phyloP scores from a whole-genome alignment of 2,888 invertebrate species.

The Acholoe squamosa region DNA sequence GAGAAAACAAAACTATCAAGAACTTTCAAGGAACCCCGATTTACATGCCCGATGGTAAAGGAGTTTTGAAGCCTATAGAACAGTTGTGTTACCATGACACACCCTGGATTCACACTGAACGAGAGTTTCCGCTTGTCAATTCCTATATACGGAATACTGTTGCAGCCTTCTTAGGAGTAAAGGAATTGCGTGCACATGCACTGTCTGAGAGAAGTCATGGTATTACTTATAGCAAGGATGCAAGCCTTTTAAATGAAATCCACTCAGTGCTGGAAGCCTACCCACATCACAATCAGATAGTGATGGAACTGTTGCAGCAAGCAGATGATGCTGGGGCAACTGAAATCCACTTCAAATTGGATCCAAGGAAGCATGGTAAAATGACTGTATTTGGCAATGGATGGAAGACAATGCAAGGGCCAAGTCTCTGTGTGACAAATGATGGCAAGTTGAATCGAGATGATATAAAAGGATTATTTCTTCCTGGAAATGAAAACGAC shows the following conservation, averaged over 20 bases:
- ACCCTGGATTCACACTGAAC: not conserved
- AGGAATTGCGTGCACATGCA: not conserved
- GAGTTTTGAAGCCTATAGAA: not conserved
- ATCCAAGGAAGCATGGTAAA: not conserved
- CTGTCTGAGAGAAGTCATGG: not conserved
- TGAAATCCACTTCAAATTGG: constrained; percentile 38
- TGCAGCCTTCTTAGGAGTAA: not conserved
- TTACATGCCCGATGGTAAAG: not conserved
- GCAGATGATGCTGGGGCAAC: constrained; percentile 11
- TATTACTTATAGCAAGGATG: not conserved
- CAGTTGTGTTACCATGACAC: not conserved
- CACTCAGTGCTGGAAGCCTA: not conserved
- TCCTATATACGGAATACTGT: not conserved
- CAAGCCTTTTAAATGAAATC: not conserved
- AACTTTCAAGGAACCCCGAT: not conserved
- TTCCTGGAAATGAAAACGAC: not conserved
- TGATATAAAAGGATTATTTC: not conserved
- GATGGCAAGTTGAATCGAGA: not conserved
- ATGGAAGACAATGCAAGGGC: not conserved
- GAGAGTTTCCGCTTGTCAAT: not conserved
- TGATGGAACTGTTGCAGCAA: not conserved
- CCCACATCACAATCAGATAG: not conserved
- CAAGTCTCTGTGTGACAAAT: constrained; percentile 9
- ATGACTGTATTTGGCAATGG: not conserved
- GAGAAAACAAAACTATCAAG: not conserved